A percentile compares a stretch with the other conserved stretches of the same genome.
Evolutionary conservation across 2,888 invertebrate genomes (phyloP).

Genomic region (Trisateles emortualis): DNA sequence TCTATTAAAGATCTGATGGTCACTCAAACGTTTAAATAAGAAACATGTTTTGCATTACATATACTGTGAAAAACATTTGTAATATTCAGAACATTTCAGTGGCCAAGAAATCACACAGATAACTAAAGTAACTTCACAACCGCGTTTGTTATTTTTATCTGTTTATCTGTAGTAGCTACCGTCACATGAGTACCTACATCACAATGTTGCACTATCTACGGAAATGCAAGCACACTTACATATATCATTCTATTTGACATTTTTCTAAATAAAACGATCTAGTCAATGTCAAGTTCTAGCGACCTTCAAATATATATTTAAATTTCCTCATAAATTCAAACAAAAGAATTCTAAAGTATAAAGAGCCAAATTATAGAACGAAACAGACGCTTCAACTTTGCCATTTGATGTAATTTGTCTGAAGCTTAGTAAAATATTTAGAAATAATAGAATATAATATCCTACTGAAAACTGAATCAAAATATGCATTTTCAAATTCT

Average conservation of each 20-base stretch:
- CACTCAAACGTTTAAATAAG: too few relatives aligned
- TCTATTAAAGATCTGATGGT: too few relatives aligned
- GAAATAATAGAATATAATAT: too few relatives aligned
- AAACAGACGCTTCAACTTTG: background rate
- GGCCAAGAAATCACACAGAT: too few relatives aligned
- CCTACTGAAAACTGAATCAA: too few relatives aligned
- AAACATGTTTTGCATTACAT: too few relatives aligned
- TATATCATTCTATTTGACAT: constrained; percentile 4
- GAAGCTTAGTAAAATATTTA: background rate
- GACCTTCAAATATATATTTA: constrained; percentile 13
- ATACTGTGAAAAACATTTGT: too few relatives aligned
- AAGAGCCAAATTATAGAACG: constrained; percentile 6
- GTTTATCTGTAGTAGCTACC: background rate
- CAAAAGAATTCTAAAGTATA: constrained; percentile 10
- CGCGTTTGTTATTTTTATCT: background rate
- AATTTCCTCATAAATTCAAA: constrained; percentile 9
- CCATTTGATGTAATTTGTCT: background rate
- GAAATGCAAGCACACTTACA: constrained; percentile 20
- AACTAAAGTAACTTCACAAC: too few relatives aligned
- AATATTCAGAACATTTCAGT: too few relatives aligned
- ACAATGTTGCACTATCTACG: constrained; percentile 9
- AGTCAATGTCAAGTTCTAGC: constrained; percentile 3
- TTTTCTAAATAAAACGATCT: constrained; percentile 15
- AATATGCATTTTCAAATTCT: too few relatives aligned
- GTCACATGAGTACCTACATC: constrained; percentile 1